These are phyloP conservation scores for Drosophila ercepeae DNA, from an alignment of 1,140 invertebrate species.

Conservation along the genomic window DNA sequence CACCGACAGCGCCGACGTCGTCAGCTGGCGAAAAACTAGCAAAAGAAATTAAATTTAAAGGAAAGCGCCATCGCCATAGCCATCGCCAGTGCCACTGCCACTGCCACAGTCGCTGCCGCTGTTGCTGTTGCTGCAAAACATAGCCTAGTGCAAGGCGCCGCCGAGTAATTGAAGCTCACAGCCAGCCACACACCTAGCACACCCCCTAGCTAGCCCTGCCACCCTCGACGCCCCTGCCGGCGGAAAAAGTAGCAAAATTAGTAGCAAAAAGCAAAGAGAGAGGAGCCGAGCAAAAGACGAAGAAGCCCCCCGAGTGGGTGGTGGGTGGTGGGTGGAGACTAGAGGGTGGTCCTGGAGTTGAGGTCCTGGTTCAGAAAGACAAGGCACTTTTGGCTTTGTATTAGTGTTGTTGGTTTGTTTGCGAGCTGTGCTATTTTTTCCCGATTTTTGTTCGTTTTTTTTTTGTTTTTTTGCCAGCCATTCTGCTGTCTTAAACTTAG, in stretches of 20 bases:
- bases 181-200: neutral
- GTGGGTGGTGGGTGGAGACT: neutral
- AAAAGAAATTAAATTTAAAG: slow-evolving; percentile 82
- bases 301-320: slow-evolving; percentile 15
- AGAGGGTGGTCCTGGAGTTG: neutral
- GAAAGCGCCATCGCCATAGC: slow-evolving; percentile 23
- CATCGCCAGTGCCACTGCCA: neutral
- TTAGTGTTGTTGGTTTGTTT: slow-evolving; percentile 22
- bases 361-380: slow-evolving; percentile 16
- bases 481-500: slow-evolving; percentile 50
- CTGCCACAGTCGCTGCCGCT: neutral
- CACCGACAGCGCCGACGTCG: slow-evolving; percentile 29
- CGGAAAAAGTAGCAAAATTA: slow-evolving; percentile 66
- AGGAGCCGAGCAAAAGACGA: slow-evolving; percentile 38
- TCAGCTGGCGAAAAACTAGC: slow-evolving; percentile 63
- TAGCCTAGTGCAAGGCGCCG: slow-evolving; percentile 55
- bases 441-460: no score
- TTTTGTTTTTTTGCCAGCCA: slow-evolving; percentile 11
- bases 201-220: neutral
- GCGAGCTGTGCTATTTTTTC: neutral
- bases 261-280: slow-evolving; percentile 50
- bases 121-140: slow-evolving; percentile 7
- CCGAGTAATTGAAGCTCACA: slow-evolving; percentile 58
- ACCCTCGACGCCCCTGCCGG: neutral
- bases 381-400: slow-evolving; percentile 44